phyloP scores from a whole-genome alignment of 2,797 vertebrate genomes.

The Mormyrops attenuatus region DNA sequence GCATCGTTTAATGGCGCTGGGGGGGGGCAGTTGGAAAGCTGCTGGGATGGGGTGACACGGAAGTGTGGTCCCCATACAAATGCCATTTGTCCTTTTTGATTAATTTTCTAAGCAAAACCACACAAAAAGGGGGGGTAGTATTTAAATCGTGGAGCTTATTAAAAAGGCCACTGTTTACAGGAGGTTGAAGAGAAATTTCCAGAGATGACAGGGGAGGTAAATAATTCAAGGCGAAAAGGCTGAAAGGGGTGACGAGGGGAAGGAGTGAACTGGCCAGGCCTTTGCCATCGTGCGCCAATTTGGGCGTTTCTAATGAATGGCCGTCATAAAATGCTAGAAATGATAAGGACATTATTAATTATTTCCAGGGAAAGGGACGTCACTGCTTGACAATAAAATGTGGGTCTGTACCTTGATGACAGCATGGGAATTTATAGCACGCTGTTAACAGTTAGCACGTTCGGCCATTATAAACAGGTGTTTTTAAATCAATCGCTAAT shows the following conservation, averaged over 20 bases:
- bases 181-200: conserved; percentile 34
- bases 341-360: not conserved
- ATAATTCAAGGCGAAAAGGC: conserved; percentile 35
- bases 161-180: conserved; percentile 42
- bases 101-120: conserved; percentile 44
- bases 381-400: conserved; percentile 51
- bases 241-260: conserved; percentile 25
- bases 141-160: conserved; percentile 28
- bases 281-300: not conserved
- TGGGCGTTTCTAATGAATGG: not conserved
- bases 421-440: conserved; percentile 65
- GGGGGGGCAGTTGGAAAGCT: not conserved
- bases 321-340: not conserved
- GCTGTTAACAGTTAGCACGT: conserved; percentile 59
- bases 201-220: conserved; percentile 32
- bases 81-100: conserved; percentile 29
- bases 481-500: conserved; percentile 50
- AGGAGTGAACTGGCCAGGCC: conserved; percentile 21
- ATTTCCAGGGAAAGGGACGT: conserved; percentile 15
- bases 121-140: conserved; percentile 24
- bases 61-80: conserved; percentile 45
- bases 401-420: conserved; percentile 56
- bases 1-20: conserved; percentile 14
- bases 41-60: conserved; percentile 46
- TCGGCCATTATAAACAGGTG: conserved; percentile 64